Conservation (phyloP, 1,140 invertebrate species). For the Platyscapa corneri region DNA sequence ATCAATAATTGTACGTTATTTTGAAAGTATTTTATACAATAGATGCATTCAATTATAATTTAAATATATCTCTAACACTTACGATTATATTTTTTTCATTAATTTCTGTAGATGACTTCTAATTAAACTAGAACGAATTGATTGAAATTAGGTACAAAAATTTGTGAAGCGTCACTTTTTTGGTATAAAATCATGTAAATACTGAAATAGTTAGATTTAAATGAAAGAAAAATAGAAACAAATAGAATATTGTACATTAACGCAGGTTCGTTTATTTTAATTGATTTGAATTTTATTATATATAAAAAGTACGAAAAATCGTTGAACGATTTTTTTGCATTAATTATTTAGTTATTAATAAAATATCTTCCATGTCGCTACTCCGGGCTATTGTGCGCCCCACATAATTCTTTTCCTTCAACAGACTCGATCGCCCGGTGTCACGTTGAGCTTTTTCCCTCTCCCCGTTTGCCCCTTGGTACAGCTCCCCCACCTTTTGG, state of each 20-base stretch:
- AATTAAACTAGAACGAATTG: too few relatives aligned
- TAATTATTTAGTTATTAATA: not conserved
- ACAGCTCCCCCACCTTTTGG: too few relatives aligned
- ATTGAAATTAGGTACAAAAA: too few relatives aligned
- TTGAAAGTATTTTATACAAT: too few relatives aligned
- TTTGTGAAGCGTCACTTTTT: not conserved
- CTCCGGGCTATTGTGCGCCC: not conserved
- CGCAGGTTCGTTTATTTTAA: not conserved
- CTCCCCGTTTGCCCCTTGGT: too few relatives aligned
- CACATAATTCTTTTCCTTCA: not conserved
- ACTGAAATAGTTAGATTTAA: not conserved
- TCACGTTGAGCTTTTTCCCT: too few relatives aligned
- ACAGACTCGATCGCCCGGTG: too few relatives aligned
- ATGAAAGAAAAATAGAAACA: not conserved
- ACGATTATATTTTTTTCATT: too few relatives aligned
- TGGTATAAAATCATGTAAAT: conserved; percentile 12
- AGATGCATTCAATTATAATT: too few relatives aligned
- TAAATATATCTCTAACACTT: too few relatives aligned
- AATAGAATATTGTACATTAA: not conserved
- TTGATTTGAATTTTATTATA: not conserved
- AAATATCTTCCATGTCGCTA: not conserved
- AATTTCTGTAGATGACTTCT: too few relatives aligned
- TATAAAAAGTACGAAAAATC: not conserved
- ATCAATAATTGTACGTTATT: too few relatives aligned
- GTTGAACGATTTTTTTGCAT: conserved; percentile 15